These are phyloP conservation scores for Tyria jacobaeae DNA, from an alignment of 2,888 invertebrate species.

Conservation along the genomic window DNA sequence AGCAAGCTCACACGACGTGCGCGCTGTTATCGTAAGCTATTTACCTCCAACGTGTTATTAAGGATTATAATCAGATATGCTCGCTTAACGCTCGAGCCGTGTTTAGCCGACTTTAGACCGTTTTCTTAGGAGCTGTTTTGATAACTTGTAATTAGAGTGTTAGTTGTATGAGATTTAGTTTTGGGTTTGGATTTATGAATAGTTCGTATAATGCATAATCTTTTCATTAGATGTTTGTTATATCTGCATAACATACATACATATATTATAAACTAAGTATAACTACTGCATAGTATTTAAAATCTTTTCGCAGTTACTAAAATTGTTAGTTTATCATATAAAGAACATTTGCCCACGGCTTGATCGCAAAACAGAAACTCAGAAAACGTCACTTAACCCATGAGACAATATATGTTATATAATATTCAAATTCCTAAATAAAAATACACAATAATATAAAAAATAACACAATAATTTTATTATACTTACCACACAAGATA, in stretches of 20 bases:
- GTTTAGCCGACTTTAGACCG: constrained; percentile 46
- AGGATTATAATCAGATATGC: constrained; percentile 67
- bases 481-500: too few relatives aligned
- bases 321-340: too few relatives aligned
- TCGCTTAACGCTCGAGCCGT: constrained; percentile 51
- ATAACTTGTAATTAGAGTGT: constrained; percentile 43
- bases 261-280: neutral
- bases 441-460: too few relatives aligned
- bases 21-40: constrained; percentile 60
- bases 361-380: too few relatives aligned
- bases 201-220: neutral
- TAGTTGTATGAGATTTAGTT: constrained; percentile 33
- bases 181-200: constrained; percentile 12
- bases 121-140: constrained; percentile 45
- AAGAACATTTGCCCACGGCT: too few relatives aligned
- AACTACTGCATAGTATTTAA: neutral
- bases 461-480: neutral
- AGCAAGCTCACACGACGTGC: constrained; percentile 46
- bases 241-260: neutral
- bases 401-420: too few relatives aligned
- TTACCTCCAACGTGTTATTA: constrained; percentile 65
- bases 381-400: too few relatives aligned
- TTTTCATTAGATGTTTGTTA: neutral
- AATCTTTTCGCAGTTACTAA: neutral
- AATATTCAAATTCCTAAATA: too few relatives aligned